Base-by-base conservation (phyloP, 2,797 vertebrate genomes). In the Thunnus albacares region DNA sequence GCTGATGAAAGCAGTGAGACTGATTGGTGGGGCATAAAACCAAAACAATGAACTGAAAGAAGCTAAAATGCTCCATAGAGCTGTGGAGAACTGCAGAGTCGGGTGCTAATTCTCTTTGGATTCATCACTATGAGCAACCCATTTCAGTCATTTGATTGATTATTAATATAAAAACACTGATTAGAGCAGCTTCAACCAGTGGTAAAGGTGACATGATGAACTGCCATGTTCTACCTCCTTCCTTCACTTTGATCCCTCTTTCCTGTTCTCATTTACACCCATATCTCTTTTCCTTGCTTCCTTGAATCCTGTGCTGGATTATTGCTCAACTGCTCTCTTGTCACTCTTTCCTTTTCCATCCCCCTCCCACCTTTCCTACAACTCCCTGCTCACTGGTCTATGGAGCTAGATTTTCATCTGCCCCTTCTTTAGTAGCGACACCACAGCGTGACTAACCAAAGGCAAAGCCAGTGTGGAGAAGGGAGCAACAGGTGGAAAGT, bases 401-500 rank as follows among this genome's bases (percentile, higher is more conserved):
- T 57, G 53, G 52, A 43, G 69, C 63, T 66, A 80, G 80, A 80
- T 82, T 87, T 90, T 81, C 79, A 84, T 80, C 52, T 41, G 45
- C 57, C n/a, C 58, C 60, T 82, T 79, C 61, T 77, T 60, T 24
- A 77, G 76, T 69, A 55, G 77, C 22, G 61, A 71, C 69, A 70
- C 64, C 72, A 28, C 72, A 66, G 85, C 60, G 22, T 91, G 85
- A 91, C 82, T 82, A 83, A 91, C 74, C 7, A 8, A 72, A 71
- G 41, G 71, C 51, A 70, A 91, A 86, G 78, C 77, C 77, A 68
- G 79, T 15, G 57, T 81, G 79, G 73, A 83, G 85, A 73, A 13
- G 10, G 75, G 60, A 84, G 69, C 81, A 86, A 92, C 90, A 92
- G 90, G 90, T 92, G 90, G 83, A 90, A 87, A 82, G 82, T 71